Conservation (phyloP, 2,888 invertebrate genomes). For the Adelognathus sp. region DNA sequence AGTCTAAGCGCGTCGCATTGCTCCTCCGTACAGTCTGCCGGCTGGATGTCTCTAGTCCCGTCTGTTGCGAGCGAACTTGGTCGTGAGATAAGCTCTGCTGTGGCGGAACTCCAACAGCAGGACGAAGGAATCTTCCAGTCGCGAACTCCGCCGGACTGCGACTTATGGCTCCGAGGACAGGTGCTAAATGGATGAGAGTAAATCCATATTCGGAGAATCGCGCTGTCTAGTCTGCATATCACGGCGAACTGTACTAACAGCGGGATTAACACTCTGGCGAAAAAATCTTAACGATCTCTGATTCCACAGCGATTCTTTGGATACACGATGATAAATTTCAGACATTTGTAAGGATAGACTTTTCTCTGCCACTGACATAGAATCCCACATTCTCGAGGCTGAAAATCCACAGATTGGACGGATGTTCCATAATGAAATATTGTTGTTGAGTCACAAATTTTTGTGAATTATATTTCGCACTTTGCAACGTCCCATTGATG, state of each 20-base stretch:
- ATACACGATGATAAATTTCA: not conserved
- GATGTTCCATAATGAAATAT: no score
- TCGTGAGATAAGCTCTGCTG: conserved; percentile 35
- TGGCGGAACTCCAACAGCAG: not conserved
- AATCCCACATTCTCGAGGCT: not conserved
- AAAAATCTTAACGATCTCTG: not conserved
- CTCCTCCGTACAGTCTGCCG: not conserved
- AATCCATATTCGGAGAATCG: conserved; percentile 44
- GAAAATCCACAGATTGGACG: no score
- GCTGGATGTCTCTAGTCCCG: conserved; percentile 3
- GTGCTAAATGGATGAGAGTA: conserved; percentile 24
- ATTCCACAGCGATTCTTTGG: not conserved
- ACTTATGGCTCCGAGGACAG: conserved; percentile 35
- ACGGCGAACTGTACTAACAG: not conserved
- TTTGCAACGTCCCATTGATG: no score
- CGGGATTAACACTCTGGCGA: not conserved
- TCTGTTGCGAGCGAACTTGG: conserved; percentile 17
- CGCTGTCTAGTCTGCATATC: conserved; percentile 4
- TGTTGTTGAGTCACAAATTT: no score
- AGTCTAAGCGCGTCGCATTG: conserved; percentile 6
- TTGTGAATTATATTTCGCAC: no score
- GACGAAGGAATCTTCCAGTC: not conserved
- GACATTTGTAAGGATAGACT: not conserved
- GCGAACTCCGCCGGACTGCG: not conserved
- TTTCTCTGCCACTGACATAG: not conserved